Conservation (phyloP, 2,797 vertebrate species). For the Euthynnus affinis region DNA sequence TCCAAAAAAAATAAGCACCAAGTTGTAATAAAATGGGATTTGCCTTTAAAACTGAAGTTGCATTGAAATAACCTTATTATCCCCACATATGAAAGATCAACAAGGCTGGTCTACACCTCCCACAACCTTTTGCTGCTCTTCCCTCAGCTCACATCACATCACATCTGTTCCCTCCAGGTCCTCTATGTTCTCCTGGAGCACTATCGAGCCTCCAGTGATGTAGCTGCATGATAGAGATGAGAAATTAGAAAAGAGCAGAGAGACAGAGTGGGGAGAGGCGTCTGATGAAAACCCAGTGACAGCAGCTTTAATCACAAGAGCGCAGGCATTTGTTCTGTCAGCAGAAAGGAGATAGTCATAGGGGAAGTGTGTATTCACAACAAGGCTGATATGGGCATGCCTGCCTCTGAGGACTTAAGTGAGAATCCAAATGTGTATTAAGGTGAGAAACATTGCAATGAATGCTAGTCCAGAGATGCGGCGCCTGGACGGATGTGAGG, state of each 20-base stretch:
- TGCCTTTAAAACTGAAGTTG: background rate
- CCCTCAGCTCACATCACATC: conserved; percentile 4
- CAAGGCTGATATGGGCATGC: conserved; percentile 23
- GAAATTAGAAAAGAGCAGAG: conserved; percentile 36
- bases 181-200: conserved; percentile 28
- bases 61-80: too few relatives aligned
- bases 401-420: conserved; percentile 5
- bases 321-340: conserved; percentile 67
- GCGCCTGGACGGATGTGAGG: conserved; percentile 10
- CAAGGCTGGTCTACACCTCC: conserved; percentile 15
- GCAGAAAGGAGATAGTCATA: conserved; percentile 60
- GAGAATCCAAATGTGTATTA: background rate
- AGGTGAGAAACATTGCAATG: conserved; percentile 10
- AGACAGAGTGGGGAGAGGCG: background rate
- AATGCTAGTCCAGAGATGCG: background rate
- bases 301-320: conserved; percentile 69
- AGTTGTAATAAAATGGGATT: too few relatives aligned
- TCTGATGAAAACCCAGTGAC: conserved; percentile 60
- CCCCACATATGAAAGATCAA: background rate
- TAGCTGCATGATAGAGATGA: conserved; percentile 32
- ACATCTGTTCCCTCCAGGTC: conserved; percentile 12
- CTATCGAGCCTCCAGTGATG: conserved; percentile 25
- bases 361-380: conserved; percentile 36
- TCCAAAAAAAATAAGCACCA: background rate
- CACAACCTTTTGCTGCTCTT: conserved; percentile 1